Base-by-base conservation (phyloP, 2,888 invertebrate genomes). In the Andrena bicolor region DNA sequence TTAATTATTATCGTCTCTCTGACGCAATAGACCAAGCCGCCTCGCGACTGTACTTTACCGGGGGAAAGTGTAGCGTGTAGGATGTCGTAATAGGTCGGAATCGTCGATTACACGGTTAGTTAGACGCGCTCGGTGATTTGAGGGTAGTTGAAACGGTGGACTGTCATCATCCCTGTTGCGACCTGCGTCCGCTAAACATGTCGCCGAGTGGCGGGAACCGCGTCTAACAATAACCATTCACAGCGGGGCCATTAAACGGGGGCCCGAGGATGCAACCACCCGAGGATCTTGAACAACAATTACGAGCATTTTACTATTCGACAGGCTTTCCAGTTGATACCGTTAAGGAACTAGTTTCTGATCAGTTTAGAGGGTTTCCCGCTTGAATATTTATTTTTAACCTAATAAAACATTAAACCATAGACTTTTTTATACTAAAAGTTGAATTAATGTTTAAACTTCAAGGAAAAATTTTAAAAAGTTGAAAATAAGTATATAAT, bases 61-160 rank as follows among this genome's bases (percentile, higher is more conserved):
- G 63, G 58, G 65, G 60, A 64, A 70, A 71, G 49, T 60, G 74
- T 63, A 56, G 60, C 72, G 70, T 83, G 75, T 72, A 76, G 86
- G 76, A 86, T 77, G 82, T 87, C 86, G 88, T 92, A 91, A 92
- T 92, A 88, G 90, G 88, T 83, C 84, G 87, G 88, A 93, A 92
- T 93, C 88, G 91, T 84, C 93, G 91, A 93, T 93, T 93, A 93
- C 92, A 93, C 91, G 92, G 92, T 92, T 93, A 92, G 93, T 93
- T 93, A 90, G 93, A 91, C 87, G 87, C 93, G 92, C 92, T 78
- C 86, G 86, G 87, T 92, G 92, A 93, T 93, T 92, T 91, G 90
- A 92, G 91, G 91, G 90, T 89, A 89, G 88, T 77, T 72, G 73
- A 74, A 79, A 78, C 86, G 85, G 60, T 63, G 86, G 84, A 87